Percentiles rank a stretch among this genome's conserved stretches.
Evolutionary conservation across 2,797 vertebrate genomes (phyloP).

Genomic region (Rhyacichthys aspro): DNA sequence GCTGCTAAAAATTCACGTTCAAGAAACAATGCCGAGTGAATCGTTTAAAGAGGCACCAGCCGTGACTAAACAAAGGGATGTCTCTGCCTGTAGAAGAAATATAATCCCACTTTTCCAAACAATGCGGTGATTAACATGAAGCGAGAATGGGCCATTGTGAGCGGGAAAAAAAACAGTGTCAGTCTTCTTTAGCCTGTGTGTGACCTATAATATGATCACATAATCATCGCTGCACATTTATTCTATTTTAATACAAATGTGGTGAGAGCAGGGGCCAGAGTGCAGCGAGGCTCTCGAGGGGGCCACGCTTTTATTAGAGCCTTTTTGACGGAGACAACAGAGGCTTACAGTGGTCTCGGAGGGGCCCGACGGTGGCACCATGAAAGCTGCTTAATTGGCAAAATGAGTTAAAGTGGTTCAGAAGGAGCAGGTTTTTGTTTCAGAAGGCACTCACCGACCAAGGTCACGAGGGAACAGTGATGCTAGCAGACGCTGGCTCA

Average conservation of each 20-base stretch:
- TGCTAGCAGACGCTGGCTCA: conserved; percentile 24
- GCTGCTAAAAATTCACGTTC: not conserved
- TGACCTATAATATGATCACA: conserved; percentile 50
- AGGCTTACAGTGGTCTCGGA: conserved; percentile 61
- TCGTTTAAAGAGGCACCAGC: conserved; percentile 2
- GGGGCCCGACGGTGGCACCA: conserved; percentile 44
- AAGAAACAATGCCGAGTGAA: conserved; percentile 5
- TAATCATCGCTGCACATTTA: conserved; percentile 43
- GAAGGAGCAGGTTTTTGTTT: conserved; percentile 66
- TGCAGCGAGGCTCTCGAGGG: conserved; percentile 67
- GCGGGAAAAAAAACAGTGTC: not conserved
- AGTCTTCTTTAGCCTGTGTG: conserved; percentile 42
- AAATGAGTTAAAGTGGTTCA: conserved; percentile 61
- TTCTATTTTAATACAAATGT: conserved; percentile 56
- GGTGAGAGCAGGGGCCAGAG: conserved; percentile 31
- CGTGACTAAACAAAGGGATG: conserved; percentile 1
- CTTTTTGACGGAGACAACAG: conserved; percentile 48
- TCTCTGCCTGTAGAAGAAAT: conserved; percentile 11
- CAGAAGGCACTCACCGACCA: conserved; percentile 38
- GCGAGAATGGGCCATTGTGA: conserved; percentile 20
- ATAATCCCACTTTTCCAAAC: conserved; percentile 40
- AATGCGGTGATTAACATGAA: conserved; percentile 46
- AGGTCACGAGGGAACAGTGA: conserved; percentile 24
- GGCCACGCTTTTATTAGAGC: conserved; percentile 66
- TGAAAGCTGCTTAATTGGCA: conserved; percentile 73